A percentile compares a stretch with the other conserved stretches of the same genome.
Conservation (phyloP, 2,797 vertebrate species). For the Myoxocephalus aenaeus region DNA sequence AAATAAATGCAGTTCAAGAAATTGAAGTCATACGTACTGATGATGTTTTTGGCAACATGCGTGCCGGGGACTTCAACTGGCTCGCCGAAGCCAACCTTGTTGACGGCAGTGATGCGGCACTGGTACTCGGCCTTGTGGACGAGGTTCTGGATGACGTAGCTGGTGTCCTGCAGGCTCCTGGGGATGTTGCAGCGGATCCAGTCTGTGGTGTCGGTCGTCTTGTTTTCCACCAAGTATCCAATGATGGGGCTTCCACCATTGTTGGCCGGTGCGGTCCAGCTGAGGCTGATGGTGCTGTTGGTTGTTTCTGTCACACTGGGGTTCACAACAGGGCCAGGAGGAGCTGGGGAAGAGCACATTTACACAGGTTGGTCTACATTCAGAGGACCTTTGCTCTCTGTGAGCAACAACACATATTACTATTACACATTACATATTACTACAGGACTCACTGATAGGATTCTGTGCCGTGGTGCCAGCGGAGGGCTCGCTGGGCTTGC, state of each 20-base stretch:
- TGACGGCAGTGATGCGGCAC: constrained; percentile 94
- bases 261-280: constrained; percentile 92
- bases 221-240: constrained; percentile 96
- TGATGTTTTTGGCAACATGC: constrained; percentile 91
- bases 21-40: constrained; percentile 85
- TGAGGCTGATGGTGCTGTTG: constrained; percentile 89
- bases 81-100: constrained; percentile 96
- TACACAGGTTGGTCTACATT: constrained; percentile 9
- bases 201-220: constrained; percentile 89
- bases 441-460: constrained; percentile 91
- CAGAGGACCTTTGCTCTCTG: neutral
- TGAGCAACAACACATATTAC: neutral
- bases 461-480: constrained; percentile 88
- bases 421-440: neutral
- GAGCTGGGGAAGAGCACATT: constrained; percentile 81
- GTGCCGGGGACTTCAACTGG: constrained; percentile 94
- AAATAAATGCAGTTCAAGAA: neutral
- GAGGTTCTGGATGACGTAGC: constrained; percentile 91
- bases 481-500: constrained; percentile 94
- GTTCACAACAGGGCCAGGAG: constrained; percentile 94
- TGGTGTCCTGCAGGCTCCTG: constrained; percentile 94
- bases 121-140: constrained; percentile 93
- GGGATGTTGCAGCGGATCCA: constrained; percentile 99
- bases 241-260: constrained; percentile 95
- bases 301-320: constrained; percentile 91